Percentiles rank a stretch among this genome's conserved stretches.
These are phyloP conservation scores for Galago senegalensis DNA, from an alignment of 2,797 vertebrate species.

Conservation along the genomic window DNA sequence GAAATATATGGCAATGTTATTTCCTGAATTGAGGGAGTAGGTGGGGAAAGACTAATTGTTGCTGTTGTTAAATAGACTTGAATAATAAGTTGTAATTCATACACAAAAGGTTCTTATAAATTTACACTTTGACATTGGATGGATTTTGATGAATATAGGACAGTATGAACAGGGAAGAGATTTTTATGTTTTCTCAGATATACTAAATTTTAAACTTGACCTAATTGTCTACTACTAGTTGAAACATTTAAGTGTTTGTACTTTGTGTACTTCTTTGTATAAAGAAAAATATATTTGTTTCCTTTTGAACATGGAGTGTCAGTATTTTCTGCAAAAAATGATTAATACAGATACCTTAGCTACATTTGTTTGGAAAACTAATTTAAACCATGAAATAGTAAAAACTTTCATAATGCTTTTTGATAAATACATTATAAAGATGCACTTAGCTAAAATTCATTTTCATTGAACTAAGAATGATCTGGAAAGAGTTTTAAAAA, in stretches of 20 bases:
- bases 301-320: neutral
- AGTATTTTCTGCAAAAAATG: conserved; percentile 58
- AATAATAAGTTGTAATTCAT: neutral
- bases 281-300: conserved; percentile 18
- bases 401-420: conserved; percentile 58
- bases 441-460: conserved; percentile 24
- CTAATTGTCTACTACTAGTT: conserved; percentile 43
- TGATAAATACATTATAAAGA: conserved; percentile 34
- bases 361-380: conserved; percentile 53
- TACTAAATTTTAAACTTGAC: neutral
- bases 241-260: neutral
- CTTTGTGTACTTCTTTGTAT: conserved; percentile 19
- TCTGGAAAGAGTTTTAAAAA: conserved; percentile 54
- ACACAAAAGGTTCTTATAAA: conserved; percentile 47
- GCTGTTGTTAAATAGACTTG: conserved; percentile 36
- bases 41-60: conserved; percentile 48
- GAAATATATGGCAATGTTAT: conserved; percentile 17
- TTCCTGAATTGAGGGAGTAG: conserved; percentile 55
- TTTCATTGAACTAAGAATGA: conserved; percentile 49
- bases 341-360: neutral
- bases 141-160: neutral
- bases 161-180: neutral
- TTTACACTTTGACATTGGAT: conserved; percentile 24
- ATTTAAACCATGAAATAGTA: conserved; percentile 51
- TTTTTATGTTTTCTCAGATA: neutral